These are phyloP conservation scores for Petrocephalus schoutedeni DNA, from an alignment of 2,797 vertebrate genomes.

Conservation along the genomic window DNA sequence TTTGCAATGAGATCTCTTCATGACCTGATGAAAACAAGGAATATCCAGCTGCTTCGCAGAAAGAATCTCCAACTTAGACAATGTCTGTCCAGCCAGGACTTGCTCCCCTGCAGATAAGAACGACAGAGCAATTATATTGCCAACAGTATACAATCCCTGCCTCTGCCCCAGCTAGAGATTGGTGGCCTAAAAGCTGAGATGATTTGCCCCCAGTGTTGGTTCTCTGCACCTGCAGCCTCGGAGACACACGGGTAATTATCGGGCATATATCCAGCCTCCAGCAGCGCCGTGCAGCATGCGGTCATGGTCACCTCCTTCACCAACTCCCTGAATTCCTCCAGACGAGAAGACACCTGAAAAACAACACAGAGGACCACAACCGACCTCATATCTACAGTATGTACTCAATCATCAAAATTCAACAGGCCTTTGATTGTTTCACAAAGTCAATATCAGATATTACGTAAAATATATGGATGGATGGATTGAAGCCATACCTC, in stretches of 20 bases:
- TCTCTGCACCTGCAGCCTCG: constrained; percentile 39
- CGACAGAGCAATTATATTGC: neutral
- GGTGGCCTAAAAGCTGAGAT: neutral
- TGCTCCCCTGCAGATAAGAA: constrained; percentile 23
- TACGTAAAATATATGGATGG: neutral
- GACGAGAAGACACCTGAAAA: constrained; percentile 55
- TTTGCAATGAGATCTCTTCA: constrained; percentile 54
- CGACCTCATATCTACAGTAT: neutral
- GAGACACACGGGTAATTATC: constrained; percentile 39
- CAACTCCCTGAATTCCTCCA: constrained; percentile 67
- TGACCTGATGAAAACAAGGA: constrained; percentile 55
- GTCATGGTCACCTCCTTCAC: constrained; percentile 66
- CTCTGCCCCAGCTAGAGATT: neutral
- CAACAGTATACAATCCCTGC: neutral
- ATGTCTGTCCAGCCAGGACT: constrained; percentile 15
- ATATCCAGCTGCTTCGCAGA: constrained; percentile 50
- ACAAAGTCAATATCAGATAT: neutral
- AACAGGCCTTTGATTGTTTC: neutral
- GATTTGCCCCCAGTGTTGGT: neutral
- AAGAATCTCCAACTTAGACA: constrained; percentile 31
- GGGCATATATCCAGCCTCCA: constrained; percentile 52
- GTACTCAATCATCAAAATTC: neutral
- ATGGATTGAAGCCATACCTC: constrained; percentile 52
- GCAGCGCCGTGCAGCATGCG: constrained; percentile 60
- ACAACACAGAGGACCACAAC: neutral